Evolutionary conservation across 2,113 vertebrate species (phyloP).

Genomic region (Tauraco erythrolophus): DNA sequence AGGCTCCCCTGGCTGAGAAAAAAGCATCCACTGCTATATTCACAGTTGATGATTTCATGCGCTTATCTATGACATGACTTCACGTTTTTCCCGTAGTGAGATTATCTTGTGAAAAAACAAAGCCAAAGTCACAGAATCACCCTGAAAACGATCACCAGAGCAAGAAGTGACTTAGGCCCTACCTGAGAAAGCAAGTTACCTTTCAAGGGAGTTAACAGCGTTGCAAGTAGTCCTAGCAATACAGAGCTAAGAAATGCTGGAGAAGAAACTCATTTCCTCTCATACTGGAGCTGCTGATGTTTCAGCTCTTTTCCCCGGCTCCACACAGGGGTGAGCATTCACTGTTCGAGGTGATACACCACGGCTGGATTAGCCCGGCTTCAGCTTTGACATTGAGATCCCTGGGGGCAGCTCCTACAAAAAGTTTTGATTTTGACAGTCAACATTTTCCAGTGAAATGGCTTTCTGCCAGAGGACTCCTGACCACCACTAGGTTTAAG

Average conservation of each 20-base stretch:
- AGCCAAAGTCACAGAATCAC: neutral
- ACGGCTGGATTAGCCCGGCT: neutral
- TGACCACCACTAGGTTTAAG: neutral
- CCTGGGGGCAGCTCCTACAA: neutral
- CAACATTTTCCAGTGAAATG: neutral
- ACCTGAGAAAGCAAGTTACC: neutral
- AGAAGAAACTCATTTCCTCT: neutral
- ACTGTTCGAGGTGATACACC: neutral
- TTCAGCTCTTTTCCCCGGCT: neutral
- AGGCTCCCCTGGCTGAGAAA: neutral
- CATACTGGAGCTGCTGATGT: neutral
- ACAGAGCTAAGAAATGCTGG: neutral
- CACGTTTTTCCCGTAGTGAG: neutral
- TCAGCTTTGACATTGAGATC: neutral
- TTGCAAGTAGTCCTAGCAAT: neutral
- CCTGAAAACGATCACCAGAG: neutral
- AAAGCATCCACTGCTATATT: neutral
- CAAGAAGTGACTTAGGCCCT: neutral
- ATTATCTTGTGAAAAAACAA: neutral
- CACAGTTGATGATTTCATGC: neutral
- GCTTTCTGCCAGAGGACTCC: neutral
- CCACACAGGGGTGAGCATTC: neutral
- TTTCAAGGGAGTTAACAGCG: neutral
- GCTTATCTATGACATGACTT: neutral
- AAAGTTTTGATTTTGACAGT: neutral